phyloP scores from a whole-genome alignment of 2,113 vertebrate genomes.

The Delphinus delphis region DNA sequence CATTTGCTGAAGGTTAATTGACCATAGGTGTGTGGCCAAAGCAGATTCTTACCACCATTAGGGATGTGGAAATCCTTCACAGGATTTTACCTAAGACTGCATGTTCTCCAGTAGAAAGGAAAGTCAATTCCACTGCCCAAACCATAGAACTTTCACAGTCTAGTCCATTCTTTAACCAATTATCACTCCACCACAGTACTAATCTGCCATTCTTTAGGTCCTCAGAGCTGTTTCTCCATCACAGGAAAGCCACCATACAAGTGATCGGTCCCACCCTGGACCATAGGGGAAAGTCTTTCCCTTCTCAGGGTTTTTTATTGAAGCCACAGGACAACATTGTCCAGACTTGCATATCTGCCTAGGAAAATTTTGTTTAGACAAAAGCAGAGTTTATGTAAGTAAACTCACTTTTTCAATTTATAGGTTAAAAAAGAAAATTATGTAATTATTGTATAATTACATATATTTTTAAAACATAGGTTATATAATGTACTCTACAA shows the following conservation, averaged over 20 bases:
- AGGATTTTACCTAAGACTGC: neutral
- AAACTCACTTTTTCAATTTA: neutral
- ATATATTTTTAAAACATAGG: neutral
- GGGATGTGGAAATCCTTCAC: neutral
- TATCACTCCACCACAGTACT: neutral
- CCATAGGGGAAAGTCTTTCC: neutral
- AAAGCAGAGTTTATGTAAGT: neutral
- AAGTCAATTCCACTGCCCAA: neutral
- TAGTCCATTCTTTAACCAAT: neutral
- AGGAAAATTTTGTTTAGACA: neutral
- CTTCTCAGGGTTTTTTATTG: neutral
- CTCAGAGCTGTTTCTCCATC: neutral
- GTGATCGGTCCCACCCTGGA: neutral
- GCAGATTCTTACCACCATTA: neutral
- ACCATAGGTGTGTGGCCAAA: neutral
- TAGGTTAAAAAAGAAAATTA: neutral
- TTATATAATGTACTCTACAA: neutral
- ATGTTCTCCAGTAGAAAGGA: neutral
- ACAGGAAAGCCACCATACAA: neutral
- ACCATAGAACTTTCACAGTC: neutral
- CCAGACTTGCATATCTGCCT: neutral
- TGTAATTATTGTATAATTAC: neutral
- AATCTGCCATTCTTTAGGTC: neutral
- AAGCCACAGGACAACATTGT: neutral
- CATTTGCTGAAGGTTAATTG: neutral